Percentiles rank a stretch among this genome's conserved stretches.
These are phyloP conservation scores for Adelges cooleyi DNA, from an alignment of 1,140 invertebrate genomes.

Conservation along the genomic window DNA sequence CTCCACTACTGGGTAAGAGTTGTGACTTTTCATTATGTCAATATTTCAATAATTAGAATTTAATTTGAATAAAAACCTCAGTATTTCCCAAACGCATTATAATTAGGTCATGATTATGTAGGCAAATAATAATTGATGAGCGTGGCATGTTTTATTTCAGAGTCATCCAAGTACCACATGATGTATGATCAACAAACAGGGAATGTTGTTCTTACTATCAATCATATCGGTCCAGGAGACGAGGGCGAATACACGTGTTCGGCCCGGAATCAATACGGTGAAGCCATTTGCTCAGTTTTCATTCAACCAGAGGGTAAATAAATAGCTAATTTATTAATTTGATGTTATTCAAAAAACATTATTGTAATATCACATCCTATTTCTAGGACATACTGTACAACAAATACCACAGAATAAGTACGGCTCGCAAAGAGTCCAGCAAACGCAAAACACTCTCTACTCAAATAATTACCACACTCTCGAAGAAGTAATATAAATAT, in stretches of 20 bases:
- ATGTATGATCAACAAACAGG: conserved; percentile 77
- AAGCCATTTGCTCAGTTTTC: conserved; percentile 87
- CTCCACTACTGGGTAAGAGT: conserved; percentile 51
- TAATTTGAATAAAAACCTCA: too few relatives aligned
- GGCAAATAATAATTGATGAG: too few relatives aligned
- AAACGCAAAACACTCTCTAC: conserved; percentile 44
- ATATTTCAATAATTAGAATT: too few relatives aligned
- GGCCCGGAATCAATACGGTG: conserved; percentile 82
- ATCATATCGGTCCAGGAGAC: conserved; percentile 82
- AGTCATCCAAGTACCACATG: conserved; percentile 74
- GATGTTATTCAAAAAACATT: too few relatives aligned
- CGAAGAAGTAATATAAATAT: conserved; percentile 29
- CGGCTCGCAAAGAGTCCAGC: conserved; percentile 31
- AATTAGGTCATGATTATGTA: too few relatives aligned
- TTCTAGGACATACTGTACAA: conserved; percentile 26
- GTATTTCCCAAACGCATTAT: too few relatives aligned
- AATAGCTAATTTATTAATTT: too few relatives aligned
- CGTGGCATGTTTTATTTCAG: too few relatives aligned
- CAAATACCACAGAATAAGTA: conserved; percentile 19
- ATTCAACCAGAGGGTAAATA: conserved; percentile 74
- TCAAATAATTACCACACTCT: conserved; percentile 53
- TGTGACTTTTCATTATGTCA: too few relatives aligned
- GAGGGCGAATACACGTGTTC: conserved; percentile 92
- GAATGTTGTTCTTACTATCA: conserved; percentile 75
- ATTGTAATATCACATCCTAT: too few relatives aligned